These are phyloP conservation scores for Hemichromis elongatus DNA, from an alignment of 2,113 vertebrate genomes.

Conservation along the genomic window DNA sequence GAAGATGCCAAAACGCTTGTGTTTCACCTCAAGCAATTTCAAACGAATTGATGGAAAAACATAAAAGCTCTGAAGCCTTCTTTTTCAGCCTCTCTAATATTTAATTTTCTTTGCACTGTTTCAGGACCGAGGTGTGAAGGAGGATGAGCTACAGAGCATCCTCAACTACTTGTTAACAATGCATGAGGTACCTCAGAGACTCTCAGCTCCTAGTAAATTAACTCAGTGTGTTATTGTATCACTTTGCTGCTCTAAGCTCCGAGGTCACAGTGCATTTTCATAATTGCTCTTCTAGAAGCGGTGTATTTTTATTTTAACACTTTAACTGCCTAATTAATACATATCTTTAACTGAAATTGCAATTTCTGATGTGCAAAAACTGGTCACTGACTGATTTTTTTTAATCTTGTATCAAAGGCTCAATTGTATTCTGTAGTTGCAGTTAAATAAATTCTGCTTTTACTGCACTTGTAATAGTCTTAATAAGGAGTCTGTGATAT, in stretches of 20 bases:
- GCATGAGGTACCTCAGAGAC: constrained; percentile 83
- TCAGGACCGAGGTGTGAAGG: constrained; percentile 96
- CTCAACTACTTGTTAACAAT: constrained; percentile 94
- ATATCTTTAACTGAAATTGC: neutral
- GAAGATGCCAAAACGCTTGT: neutral
- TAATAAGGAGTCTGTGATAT: neutral
- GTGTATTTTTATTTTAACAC: neutral
- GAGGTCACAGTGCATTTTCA: constrained; percentile 3
- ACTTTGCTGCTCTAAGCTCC: neutral
- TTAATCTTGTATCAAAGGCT: neutral
- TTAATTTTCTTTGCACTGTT: neutral
- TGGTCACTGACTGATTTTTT: neutral
- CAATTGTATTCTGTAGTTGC: neutral
- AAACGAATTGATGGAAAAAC: neutral
- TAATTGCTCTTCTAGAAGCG: neutral
- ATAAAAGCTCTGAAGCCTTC: neutral
- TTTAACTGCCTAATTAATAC: neutral
- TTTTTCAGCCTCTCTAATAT: neutral
- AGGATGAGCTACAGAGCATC: constrained; percentile 97
- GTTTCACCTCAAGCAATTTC: neutral
- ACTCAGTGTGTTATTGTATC: neutral
- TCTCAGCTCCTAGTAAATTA: neutral
- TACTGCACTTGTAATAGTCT: neutral
- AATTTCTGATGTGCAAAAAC: neutral
- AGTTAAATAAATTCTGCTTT: neutral